A percentile compares a stretch with the other conserved stretches of the same genome.
These are phyloP conservation scores for Nephrotoma appendiculata DNA, from an alignment of 2,888 invertebrate species.

Conservation along the genomic window DNA sequence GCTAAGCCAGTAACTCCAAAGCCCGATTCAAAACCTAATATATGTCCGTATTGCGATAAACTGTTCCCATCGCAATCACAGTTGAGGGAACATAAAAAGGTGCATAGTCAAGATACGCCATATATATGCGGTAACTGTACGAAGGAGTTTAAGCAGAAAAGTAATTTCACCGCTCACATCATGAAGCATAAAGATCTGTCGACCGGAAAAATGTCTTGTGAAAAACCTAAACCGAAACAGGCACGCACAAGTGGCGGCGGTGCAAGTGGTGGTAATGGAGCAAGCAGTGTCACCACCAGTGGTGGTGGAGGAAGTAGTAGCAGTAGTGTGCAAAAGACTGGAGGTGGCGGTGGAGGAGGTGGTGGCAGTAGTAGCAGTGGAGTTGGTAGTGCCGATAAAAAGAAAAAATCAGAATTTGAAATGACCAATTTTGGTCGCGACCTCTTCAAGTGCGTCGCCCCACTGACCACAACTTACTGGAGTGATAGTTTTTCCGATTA, in stretches of 20 bases:
- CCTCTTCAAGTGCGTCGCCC: conserved; percentile 33
- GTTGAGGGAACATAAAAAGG: conserved; percentile 35
- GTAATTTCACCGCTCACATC: conserved; percentile 31
- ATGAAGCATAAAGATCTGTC: conserved; percentile 26
- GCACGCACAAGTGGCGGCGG: background rate
- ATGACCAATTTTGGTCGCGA: conserved; percentile 25
- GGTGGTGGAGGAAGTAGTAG: background rate
- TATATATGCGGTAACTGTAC: conserved; percentile 31
- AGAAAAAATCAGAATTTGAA: conserved; percentile 15
- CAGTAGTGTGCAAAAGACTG: background rate
- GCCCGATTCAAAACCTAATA: conserved; percentile 6
- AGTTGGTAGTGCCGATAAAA: background rate
- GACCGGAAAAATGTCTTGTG: background rate
- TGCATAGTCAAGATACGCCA: conserved; percentile 29
- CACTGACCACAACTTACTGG: conserved; percentile 34
- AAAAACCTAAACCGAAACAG: background rate
- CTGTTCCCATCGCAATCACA: conserved; percentile 35
- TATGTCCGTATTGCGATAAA: conserved; percentile 34
- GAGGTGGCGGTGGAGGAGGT: background rate
- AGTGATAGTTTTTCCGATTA: conserved; percentile 35
- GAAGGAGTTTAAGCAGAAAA: conserved; percentile 31
- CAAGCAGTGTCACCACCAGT: background rate
- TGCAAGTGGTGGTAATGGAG: background rate
- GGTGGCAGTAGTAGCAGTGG: background rate
- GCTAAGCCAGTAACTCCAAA: conserved; percentile 3